Conservation (phyloP, 2,888 invertebrate genomes). For the Tetragonula carbonaria region DNA sequence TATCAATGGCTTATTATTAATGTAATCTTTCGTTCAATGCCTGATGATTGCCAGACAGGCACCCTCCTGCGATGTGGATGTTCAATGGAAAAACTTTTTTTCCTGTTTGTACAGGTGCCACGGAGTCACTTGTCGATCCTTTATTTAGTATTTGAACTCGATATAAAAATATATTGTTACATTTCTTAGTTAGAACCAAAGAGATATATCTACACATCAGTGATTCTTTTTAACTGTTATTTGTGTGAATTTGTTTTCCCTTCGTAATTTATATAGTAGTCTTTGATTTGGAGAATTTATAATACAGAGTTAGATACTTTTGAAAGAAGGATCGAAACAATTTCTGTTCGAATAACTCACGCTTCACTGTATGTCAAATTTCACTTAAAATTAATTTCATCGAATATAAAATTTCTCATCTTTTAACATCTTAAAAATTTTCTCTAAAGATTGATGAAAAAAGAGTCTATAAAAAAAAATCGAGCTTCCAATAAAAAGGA, state of each 20-base stretch:
- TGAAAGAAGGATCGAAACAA: background rate
- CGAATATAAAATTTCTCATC: background rate
- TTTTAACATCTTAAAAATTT: too few relatives aligned
- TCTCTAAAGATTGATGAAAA: background rate
- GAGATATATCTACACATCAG: background rate
- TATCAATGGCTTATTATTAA: slow-evolving; percentile 82
- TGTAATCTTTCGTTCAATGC: slow-evolving; percentile 81
- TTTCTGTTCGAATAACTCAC: background rate
- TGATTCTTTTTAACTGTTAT: background rate
- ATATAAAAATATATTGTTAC: too few relatives aligned
- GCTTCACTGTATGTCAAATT: background rate
- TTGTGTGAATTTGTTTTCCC: too few relatives aligned
- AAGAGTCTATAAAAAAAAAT: too few relatives aligned
- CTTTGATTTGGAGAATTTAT: too few relatives aligned
- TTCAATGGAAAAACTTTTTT: slow-evolving; percentile 33
- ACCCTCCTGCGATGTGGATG: slow-evolving; percentile 23
- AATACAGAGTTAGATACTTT: too few relatives aligned
- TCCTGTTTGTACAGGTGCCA: slow-evolving; percentile 26
- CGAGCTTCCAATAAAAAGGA: too few relatives aligned
- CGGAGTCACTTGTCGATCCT: background rate
- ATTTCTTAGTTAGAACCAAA: background rate
- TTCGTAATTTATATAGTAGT: too few relatives aligned
- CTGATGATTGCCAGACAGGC: slow-evolving; percentile 76
- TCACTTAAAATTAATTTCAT: background rate
- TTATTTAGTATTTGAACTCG: background rate